Evolutionary conservation across 2,797 vertebrate genomes (phyloP).

Genomic region (Mormyrus hasselquistii): DNA sequence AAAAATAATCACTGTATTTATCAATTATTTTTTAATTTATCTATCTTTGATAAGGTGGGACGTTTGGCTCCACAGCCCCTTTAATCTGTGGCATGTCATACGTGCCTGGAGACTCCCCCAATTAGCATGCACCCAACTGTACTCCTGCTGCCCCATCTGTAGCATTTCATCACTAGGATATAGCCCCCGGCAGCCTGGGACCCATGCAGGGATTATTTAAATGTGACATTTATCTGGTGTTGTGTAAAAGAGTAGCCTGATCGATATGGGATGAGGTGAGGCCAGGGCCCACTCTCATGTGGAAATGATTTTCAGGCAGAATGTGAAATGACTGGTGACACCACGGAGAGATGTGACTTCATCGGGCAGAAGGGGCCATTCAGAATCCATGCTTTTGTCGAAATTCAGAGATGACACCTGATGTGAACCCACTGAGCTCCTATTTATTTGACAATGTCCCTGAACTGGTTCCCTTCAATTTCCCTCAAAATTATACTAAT

Average conservation of each 20-base stretch:
- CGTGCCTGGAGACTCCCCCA: not conserved
- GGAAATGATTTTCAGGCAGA: not conserved
- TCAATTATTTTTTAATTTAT: not conserved
- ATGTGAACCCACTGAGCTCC: not conserved
- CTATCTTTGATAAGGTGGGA: not conserved
- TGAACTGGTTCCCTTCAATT: not conserved
- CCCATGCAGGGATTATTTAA: not conserved
- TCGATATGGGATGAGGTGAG: not conserved
- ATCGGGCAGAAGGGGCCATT: not conserved
- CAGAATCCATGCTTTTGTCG: not conserved
- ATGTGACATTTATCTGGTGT: conserved; percentile 18
- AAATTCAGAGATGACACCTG: not conserved
- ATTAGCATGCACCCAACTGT: not conserved
- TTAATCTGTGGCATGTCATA: not conserved
- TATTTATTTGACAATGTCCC: not conserved
- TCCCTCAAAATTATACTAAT: not conserved
- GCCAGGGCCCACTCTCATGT: not conserved
- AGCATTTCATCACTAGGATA: not conserved
- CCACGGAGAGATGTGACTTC: not conserved
- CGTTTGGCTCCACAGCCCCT: not conserved
- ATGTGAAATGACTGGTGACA: not conserved
- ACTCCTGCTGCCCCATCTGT: not conserved
- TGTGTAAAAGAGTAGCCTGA: not conserved
- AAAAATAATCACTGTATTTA: not conserved
- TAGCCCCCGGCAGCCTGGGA: not conserved